Evolutionary conservation across 2,797 vertebrate species (phyloP), one percentile per base, ranked within the genome.

Genomic region (Hydrolagus colliei): DNA sequence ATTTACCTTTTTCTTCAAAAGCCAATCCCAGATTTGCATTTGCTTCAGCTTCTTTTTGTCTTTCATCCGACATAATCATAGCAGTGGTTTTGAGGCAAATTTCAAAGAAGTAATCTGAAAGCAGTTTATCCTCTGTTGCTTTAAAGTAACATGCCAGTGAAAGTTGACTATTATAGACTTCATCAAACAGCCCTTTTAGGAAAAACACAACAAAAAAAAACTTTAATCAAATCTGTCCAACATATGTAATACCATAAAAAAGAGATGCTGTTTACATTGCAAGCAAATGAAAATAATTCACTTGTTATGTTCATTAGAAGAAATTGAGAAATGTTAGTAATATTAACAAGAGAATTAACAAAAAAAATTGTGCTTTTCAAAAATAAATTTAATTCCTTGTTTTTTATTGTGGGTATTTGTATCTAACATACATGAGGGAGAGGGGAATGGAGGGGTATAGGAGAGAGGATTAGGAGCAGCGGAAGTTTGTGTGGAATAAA

Each of bases 101-200:
- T 86, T 93, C 87, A 68, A 93, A 94, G 52, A 95, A 95, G 87
- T 95, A 92, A 88, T 93, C 88, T 76, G 93, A 90, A 77, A 95
- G 89, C 93, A 93, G 94, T 87, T 91, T 93, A 77, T 94, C 93
- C 86, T 91, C 93, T 27, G 89, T 9, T 1, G 90, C 91, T 75
- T 72, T 89, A 88, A 95, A 95, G 89, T 87, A 93, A 87, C 89
- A 92, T 87, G 93, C 94, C 89, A 95, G 88, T 74, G 88, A 89
- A 10, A 93, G 91, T 67, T 94, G 89, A 89, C 92, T 94, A 87
- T 89, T 88, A 11, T 93, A 95, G 0, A 94, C 88, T 0, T 93
- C 89, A 77, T 93, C 93, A 79, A 91, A 90, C 86, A 12, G 61
- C 87, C 41, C 88, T 94, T 94, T 52, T 89, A 76, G 88, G 89